Evolutionary conservation across 2,113 vertebrate genomes (phyloP).

Genomic region (Pollimyrus isidori): DNA sequence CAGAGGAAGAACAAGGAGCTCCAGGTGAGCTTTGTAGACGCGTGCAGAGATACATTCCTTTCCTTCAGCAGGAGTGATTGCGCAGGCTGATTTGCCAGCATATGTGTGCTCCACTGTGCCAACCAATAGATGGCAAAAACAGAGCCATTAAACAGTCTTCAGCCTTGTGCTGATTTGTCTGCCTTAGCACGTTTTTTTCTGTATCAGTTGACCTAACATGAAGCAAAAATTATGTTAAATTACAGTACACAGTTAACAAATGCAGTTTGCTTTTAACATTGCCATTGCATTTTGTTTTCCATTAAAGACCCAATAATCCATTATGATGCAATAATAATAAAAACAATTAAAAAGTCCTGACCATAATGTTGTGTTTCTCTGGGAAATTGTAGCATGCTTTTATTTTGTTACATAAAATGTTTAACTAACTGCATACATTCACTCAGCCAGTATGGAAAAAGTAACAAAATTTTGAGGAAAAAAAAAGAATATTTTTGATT

Average conservation of each 20-base stretch:
- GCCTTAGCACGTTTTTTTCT: not conserved
- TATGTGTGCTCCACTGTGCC: conserved; percentile 29
- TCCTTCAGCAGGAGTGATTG: conserved; percentile 48
- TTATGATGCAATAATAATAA: not conserved
- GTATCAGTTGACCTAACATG: not conserved
- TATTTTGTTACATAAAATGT: not conserved
- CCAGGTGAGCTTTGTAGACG: conserved; percentile 49
- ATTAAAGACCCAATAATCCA: not conserved
- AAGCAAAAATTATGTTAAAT: not conserved
- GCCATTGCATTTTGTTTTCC: not conserved
- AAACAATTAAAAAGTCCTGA: not conserved
- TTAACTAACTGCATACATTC: not conserved
- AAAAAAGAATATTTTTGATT: not conserved
- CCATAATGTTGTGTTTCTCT: not conserved
- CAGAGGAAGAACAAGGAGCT: conserved; percentile 58
- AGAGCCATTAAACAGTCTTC: not conserved
- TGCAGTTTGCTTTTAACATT: not conserved
- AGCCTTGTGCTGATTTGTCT: not conserved
- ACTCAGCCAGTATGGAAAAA: not conserved
- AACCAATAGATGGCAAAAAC: conserved; percentile 37
- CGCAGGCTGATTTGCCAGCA: conserved; percentile 42
- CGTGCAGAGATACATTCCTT: conserved; percentile 43
- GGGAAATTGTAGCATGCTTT: not conserved
- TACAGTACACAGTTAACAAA: not conserved
- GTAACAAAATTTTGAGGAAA: not conserved